Evolutionary conservation across 2,797 vertebrate genomes (phyloP).

Genomic region (Gymnocypris eckloni): DNA sequence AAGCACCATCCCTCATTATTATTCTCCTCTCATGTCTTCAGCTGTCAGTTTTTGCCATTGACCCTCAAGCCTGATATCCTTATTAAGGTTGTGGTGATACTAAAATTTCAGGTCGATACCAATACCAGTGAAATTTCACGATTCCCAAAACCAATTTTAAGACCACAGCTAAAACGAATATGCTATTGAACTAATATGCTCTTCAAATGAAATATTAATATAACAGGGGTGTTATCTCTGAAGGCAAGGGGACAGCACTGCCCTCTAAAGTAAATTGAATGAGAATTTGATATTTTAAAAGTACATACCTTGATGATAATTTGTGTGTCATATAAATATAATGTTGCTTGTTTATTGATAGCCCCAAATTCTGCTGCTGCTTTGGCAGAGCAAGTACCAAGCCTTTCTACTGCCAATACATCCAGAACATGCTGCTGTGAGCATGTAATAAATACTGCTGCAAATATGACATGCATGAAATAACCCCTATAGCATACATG

Average conservation of each 20-base stretch:
- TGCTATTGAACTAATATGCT: not conserved
- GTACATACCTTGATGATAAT: not conserved
- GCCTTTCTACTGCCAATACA: too few relatives aligned
- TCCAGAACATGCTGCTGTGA: too few relatives aligned
- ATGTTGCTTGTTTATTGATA: not conserved
- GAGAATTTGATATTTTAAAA: not conserved
- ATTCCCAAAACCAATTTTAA: slow-evolving; percentile 16
- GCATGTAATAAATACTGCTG: too few relatives aligned
- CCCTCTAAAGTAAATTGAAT: not conserved
- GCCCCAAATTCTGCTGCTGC: too few relatives aligned
- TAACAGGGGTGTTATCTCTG: not conserved
- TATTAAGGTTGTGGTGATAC: not conserved
- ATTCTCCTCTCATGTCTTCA: slow-evolving; percentile 24
- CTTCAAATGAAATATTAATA: not conserved
- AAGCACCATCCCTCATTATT: slow-evolving; percentile 14
- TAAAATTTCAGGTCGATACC: slow-evolving; percentile 2
- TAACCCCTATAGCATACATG: too few relatives aligned
- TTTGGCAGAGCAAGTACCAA: too few relatives aligned
- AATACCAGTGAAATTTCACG: not conserved
- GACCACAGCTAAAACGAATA: slow-evolving; percentile 13
- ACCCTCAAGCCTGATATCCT: not conserved
- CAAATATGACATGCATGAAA: too few relatives aligned
- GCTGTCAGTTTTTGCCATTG: slow-evolving; percentile 9
- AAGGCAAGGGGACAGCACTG: not conserved
- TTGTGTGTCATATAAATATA: not conserved